These are phyloP conservation scores for Drosophila virilis DNA, from an alignment of 1,140 invertebrate species.

Conservation along the genomic window DNA sequence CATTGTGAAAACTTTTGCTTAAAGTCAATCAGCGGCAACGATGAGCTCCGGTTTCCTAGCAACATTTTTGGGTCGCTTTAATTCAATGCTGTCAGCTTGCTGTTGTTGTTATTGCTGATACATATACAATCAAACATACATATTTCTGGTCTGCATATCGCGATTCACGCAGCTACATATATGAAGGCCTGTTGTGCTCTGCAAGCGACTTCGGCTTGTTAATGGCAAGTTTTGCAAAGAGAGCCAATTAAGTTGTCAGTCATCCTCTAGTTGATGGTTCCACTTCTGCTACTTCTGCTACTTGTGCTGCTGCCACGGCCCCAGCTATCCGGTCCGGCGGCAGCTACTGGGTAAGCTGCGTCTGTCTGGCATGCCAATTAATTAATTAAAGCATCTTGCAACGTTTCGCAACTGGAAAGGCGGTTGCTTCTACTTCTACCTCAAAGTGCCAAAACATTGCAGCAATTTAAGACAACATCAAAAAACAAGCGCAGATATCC, in stretches of 20 bases:
- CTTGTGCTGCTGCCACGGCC: slow-evolving; percentile 5
- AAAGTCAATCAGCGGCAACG: slow-evolving; percentile 54
- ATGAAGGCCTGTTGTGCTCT: slow-evolving; percentile 13
- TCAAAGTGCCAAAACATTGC: slow-evolving; percentile 37
- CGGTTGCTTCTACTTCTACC: slow-evolving; percentile 12
- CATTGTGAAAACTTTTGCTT: slow-evolving; percentile 62
- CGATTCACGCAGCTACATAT: slow-evolving; percentile 9
- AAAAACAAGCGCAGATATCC: slow-evolving; percentile 31
- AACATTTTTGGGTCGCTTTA: slow-evolving; percentile 38
- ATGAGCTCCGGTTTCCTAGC: slow-evolving; percentile 14
- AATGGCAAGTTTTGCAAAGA: slow-evolving; percentile 67
- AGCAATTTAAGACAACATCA: slow-evolving; percentile 68
- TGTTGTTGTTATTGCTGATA: slow-evolving; percentile 32
- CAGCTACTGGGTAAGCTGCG: slow-evolving; percentile 22
- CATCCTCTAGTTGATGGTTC: slow-evolving; percentile 60
- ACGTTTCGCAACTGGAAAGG: slow-evolving; percentile 16
- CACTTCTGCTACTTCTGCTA: slow-evolving; percentile 32
- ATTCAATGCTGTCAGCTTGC: slow-evolving; percentile 40
- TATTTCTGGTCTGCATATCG: slow-evolving; percentile 3
- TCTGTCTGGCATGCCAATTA: slow-evolving; percentile 61
- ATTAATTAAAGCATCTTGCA: slow-evolving; percentile 56
- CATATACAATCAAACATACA: slow-evolving; percentile 2
- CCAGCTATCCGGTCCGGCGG: slow-evolving; percentile 6
- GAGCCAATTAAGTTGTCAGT: slow-evolving; percentile 83
- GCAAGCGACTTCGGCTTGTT: slow-evolving; percentile 56